Percentiles rank a stretch among this genome's conserved stretches.
These are phyloP conservation scores for Parnassius smintheus DNA, from an alignment of 2,888 invertebrate species.

Conservation along the genomic window DNA sequence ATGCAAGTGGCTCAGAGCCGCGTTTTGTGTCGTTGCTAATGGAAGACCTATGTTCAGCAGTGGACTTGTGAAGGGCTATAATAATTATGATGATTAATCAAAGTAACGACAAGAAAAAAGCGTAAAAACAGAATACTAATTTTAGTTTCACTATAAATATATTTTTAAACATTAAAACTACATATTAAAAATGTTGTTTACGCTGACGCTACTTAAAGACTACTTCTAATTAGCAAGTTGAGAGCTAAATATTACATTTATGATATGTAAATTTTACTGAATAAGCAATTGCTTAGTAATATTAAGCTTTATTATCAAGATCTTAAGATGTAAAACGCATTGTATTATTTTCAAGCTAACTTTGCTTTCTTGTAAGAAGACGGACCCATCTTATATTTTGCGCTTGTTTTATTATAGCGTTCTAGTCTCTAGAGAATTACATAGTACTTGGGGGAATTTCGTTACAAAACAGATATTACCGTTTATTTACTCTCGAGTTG, in stretches of 20 bases:
- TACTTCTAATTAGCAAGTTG: constrained; percentile 78
- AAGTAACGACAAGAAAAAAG: too few relatives aligned
- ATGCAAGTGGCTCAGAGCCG: too few relatives aligned
- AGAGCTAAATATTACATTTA: constrained; percentile 80
- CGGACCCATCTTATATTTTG: constrained; percentile 52
- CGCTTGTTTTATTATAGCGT: constrained; percentile 47
- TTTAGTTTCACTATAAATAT: too few relatives aligned
- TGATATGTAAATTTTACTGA: constrained; percentile 75
- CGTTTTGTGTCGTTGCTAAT: too few relatives aligned
- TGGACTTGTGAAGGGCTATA: too few relatives aligned
- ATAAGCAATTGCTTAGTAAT: constrained; percentile 43
- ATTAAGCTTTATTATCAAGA: constrained; percentile 47
- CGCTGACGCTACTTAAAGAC: constrained; percentile 59
- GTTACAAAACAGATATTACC: constrained; percentile 18
- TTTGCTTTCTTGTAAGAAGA: constrained; percentile 53
- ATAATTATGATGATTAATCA: too few relatives aligned
- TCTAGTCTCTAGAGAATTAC: constrained; percentile 23
- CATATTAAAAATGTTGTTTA: constrained; percentile 5
- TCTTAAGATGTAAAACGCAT: constrained; percentile 44
- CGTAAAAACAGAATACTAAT: too few relatives aligned
- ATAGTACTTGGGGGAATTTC: constrained; percentile 23
- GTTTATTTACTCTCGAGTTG: constrained; percentile 6
- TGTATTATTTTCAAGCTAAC: constrained; percentile 35
- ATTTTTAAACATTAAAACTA: too few relatives aligned
- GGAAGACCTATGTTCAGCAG: too few relatives aligned